Base-by-base conservation (phyloP, 2,797 vertebrate species). In the Hylomyscus alleni region DNA sequence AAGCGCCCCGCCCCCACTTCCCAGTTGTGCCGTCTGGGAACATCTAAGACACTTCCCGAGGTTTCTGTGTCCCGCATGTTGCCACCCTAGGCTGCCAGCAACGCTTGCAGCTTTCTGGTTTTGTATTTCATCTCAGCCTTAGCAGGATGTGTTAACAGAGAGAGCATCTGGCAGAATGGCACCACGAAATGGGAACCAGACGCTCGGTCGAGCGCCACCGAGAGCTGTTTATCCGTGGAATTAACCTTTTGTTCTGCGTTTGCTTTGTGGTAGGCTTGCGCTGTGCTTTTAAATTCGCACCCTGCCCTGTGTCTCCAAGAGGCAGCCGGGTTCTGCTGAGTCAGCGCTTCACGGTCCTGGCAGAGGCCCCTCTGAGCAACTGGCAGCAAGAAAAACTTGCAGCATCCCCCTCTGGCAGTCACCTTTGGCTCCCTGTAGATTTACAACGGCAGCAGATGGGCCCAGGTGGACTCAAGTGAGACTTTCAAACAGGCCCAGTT, bases 201-300 rank as follows among this genome's bases (percentile, higher is more conserved):
- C n/a, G 44, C 84, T 52, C 81, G 22, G 90, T 88, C 91, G 90
- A 95, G 65, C 67, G 26, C 92, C 87, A 40, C 92, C 72, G 13
- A 97, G 95, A 90, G 87, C 34, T 95, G 78, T 97, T 98, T 97
- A 95, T 84, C 95, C 44, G 4, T 94, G 83, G 95, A 97, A 97
- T 97, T 97, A 96, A 97, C 76, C 76, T 97, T 95, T 94, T 60
- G 37, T 95, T 95, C 97, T 75, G 1, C 86, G 86, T 96, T 96
- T 96, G 83, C 88, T 97, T 93, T 69, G 67, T 22, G 80, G 84
- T 8, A 20, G 37, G 73, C 15, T 20, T 92, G 22, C 0, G 11
- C 83, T 96, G 96, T 72, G 65, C 78, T 72, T 97, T 83, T 24
- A 75, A 40, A 92, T 90, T 88, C 90, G 24, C 56, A 3, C 89